Percentiles rank a stretch among this genome's conserved stretches.
These are phyloP conservation scores for Mohoua ochrocephala DNA, from an alignment of 2,113 vertebrate species.

Conservation along the genomic window DNA sequence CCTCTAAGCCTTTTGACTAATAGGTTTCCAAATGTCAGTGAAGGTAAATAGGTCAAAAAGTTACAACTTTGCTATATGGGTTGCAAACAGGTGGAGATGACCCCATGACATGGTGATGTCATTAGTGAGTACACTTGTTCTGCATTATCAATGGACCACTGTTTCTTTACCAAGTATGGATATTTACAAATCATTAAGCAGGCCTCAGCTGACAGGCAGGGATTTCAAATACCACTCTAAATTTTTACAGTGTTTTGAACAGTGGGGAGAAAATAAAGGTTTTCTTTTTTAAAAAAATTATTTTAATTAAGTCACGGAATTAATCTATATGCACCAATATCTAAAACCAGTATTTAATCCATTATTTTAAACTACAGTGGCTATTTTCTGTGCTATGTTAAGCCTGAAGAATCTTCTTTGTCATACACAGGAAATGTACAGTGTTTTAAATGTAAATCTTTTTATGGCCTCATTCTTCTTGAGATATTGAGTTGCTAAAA, in stretches of 20 bases:
- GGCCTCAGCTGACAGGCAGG: not conserved
- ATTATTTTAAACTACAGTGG: not conserved
- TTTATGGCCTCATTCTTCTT: not conserved
- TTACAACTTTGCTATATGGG: constrained; percentile 74
- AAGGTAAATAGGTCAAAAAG: constrained; percentile 83
- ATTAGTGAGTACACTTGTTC: constrained; percentile 71
- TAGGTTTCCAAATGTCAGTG: constrained; percentile 79
- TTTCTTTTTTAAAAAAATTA: not conserved
- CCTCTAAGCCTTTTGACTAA: constrained; percentile 76
- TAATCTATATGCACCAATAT: not conserved
- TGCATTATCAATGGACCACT: constrained; percentile 64
- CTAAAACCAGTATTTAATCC: not conserved
- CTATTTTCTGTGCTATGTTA: not conserved
- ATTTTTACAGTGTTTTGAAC: constrained; percentile 9
- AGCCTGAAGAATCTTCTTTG: not conserved
- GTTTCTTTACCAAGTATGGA: constrained; percentile 57
- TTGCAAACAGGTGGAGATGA: constrained; percentile 80
- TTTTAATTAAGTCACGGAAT: not conserved
- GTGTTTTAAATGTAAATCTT: not conserved
- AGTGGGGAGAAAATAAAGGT: not conserved
- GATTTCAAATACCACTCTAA: not conserved
- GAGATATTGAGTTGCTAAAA: not conserved
- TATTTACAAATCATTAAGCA: constrained; percentile 57
- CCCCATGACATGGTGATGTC: constrained; percentile 69
- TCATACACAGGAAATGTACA: not conserved